These are phyloP conservation scores for Synanthedon tipuliformis DNA, from an alignment of 2,888 invertebrate species.

Conservation along the genomic window DNA sequence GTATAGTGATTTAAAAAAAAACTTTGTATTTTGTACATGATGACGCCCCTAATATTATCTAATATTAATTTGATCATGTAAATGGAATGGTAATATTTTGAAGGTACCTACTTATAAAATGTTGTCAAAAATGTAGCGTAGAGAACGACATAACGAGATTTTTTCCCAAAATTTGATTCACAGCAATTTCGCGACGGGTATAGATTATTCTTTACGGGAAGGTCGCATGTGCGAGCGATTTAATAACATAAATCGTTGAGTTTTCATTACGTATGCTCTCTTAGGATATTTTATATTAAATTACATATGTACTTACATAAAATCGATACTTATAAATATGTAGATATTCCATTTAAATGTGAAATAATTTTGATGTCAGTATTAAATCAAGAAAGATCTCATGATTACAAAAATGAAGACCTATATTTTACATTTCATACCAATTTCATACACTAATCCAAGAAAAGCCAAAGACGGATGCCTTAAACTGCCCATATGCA, in stretches of 20 bases:
- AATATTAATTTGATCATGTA: too few relatives aligned
- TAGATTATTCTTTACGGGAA: slow-evolving; percentile 36
- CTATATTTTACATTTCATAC: too few relatives aligned
- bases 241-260: slow-evolving; percentile 18
- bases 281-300: background rate
- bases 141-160: slow-evolving; percentile 47
- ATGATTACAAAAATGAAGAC: too few relatives aligned
- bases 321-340: background rate
- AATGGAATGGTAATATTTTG: too few relatives aligned
- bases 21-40: too few relatives aligned
- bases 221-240: slow-evolving; percentile 25
- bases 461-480: too few relatives aligned
- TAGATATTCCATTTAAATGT: background rate
- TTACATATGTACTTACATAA: background rate
- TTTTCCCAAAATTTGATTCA: slow-evolving; percentile 52
- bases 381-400: too few relatives aligned
- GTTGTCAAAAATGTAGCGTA: slow-evolving; percentile 8
- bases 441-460: too few relatives aligned
- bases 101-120: background rate
- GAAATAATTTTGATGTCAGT: too few relatives aligned
- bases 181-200: slow-evolving; percentile 41
- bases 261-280: background rate
- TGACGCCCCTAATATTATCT: too few relatives aligned
- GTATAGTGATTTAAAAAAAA: too few relatives aligned
- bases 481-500: too few relatives aligned